Evolutionary conservation across 2,888 invertebrate species (phyloP).

Genomic region (Spatulosminthurus flaviceps): DNA sequence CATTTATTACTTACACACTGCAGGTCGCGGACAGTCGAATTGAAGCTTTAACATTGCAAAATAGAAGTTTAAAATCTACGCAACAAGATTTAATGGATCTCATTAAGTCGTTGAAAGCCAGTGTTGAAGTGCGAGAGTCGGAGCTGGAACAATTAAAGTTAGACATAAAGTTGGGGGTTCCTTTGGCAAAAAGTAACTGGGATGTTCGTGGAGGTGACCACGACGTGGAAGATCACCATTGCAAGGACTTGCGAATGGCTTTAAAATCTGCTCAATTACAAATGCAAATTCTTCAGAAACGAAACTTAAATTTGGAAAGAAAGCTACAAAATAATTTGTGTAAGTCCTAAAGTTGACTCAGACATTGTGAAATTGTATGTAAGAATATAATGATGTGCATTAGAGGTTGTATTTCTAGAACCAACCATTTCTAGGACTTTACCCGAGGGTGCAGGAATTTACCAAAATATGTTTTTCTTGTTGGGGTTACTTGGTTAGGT

Average conservation of each 20-base stretch:
- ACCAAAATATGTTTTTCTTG: no score
- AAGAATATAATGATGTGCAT: no score
- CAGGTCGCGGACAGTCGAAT: slow-evolving; percentile 61
- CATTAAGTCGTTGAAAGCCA: slow-evolving; percentile 54
- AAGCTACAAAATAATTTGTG: slow-evolving; percentile 57
- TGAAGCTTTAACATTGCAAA: slow-evolving; percentile 60
- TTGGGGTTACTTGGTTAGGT: no score
- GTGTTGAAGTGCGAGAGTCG: slow-evolving; percentile 55
- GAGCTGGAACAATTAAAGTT: slow-evolving; percentile 58
- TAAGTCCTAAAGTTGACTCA: slow-evolving; percentile 45
- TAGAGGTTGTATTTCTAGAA: no score
- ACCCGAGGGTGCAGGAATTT: no score
- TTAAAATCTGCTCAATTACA: slow-evolving; percentile 60
- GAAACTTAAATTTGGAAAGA: slow-evolving; percentile 61
- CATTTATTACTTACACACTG: no score
- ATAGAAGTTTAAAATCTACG: slow-evolving; percentile 51
- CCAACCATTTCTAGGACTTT: no score
- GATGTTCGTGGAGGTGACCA: slow-evolving; percentile 35
- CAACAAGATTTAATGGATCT: slow-evolving; percentile 54
- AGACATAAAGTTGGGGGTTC: slow-evolving; percentile 52
- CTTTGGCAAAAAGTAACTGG: slow-evolving; percentile 32
- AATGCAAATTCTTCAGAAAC: slow-evolving; percentile 56
- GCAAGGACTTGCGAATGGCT: slow-evolving; percentile 45
- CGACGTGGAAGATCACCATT: slow-evolving; percentile 30
- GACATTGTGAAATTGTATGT: no score